A percentile compares a stretch with the other conserved stretches of the same genome.
Conservation (phyloP, 2,113 vertebrate genomes). For the Enhydra lutris region DNA sequence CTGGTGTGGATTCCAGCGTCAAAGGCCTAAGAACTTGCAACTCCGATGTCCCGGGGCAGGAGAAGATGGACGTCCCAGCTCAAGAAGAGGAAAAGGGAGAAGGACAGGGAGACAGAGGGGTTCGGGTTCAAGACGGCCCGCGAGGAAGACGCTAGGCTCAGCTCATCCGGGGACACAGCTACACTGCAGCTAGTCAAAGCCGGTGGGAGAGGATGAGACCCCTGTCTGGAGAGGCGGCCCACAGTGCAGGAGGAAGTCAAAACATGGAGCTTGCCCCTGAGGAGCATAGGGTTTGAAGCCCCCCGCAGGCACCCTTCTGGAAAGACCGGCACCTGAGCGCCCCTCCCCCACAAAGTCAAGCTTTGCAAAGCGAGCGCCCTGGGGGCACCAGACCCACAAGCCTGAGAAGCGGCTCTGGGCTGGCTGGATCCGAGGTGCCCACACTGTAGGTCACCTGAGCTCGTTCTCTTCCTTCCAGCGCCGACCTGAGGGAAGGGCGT, state of each 20-base stretch:
- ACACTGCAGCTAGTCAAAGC: too few relatives aligned
- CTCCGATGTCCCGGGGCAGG: not conserved
- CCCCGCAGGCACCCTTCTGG: too few relatives aligned
- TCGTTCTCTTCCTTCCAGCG: not conserved
- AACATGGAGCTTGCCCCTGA: not conserved
- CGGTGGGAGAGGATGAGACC: fast-evolving
- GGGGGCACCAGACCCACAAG: fast-evolving
- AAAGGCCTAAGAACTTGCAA: not conserved
- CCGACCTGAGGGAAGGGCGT: not conserved
- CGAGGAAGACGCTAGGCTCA: not conserved
- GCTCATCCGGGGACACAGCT: not conserved
- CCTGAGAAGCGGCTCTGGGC: not conserved
- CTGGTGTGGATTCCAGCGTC: not conserved
- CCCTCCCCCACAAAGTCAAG: not conserved
- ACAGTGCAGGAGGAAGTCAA: not conserved
- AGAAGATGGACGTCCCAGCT: not conserved
- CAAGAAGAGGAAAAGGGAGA: not conserved
- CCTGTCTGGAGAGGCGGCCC: too few relatives aligned
- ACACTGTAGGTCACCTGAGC: not conserved
- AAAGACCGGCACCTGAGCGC: not conserved
- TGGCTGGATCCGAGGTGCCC: not conserved
- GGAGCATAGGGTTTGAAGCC: not conserved
- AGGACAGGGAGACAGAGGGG: not conserved
- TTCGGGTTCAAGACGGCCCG: not conserved
- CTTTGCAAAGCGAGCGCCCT: not conserved